These are phyloP conservation scores for Ceratitis capitata DNA, from an alignment of 1,140 invertebrate species.

Conservation along the genomic window DNA sequence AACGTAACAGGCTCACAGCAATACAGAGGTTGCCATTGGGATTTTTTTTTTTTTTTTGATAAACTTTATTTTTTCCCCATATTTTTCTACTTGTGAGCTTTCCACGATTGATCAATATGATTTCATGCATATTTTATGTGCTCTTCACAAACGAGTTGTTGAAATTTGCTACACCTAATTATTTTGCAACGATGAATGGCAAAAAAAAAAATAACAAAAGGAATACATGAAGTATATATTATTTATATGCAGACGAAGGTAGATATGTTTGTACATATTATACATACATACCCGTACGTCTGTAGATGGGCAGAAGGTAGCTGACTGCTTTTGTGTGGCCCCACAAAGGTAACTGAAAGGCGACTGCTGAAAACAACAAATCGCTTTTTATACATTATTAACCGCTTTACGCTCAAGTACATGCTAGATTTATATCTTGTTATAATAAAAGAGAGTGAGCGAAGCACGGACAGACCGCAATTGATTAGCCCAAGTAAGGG, in stretches of 20 bases:
- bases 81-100: background rate
- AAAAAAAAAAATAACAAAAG: background rate
- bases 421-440: background rate
- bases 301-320: background rate
- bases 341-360: background rate
- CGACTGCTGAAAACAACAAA: background rate
- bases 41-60: background rate
- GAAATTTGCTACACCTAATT: constrained; percentile 37
- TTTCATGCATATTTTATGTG: background rate
- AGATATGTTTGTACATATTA: too few species aligned
- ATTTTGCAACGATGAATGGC: constrained; percentile 25
- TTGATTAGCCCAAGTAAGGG: background rate
- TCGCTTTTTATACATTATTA: background rate
- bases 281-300: background rate
- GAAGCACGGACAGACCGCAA: background rate
- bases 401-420: background rate
- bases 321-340: background rate
- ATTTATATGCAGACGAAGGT: too few species aligned
- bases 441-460: background rate
- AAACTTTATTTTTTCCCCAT: background rate
- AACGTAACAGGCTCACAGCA: background rate
- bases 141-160: background rate
- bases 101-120: background rate
- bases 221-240: too few species aligned
- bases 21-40: background rate